A percentile compares a stretch with the other conserved stretches of the same genome.
Conservation (phyloP, 64 coral and sea anemone genomes). For the Platygyra sinensis region DNA sequence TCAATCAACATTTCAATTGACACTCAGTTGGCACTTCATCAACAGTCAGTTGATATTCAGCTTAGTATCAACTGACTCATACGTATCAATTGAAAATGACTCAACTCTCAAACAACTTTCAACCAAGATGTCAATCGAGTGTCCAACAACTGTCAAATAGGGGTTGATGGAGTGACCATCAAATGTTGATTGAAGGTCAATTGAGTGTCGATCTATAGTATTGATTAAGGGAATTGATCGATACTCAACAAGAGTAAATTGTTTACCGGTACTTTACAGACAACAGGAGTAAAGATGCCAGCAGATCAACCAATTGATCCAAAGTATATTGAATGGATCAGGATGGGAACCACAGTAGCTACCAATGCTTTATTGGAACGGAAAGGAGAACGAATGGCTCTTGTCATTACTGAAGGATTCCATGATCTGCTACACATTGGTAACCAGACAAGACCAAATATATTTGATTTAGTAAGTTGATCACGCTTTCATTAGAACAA, state of each 20-base stretch:
- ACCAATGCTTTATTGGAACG: constrained; percentile 95
- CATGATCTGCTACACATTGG: constrained; percentile 92
- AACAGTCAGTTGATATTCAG: too few relatives aligned
- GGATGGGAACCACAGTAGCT: constrained; percentile 98
- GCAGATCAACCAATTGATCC: constrained; percentile 78
- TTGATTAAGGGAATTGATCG: too few relatives aligned
- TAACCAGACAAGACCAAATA: constrained; percentile 96
- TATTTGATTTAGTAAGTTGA: constrained; percentile 94
- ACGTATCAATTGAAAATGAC: too few relatives aligned
- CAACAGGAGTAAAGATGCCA: constrained; percentile 86
- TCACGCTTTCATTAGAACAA: neutral
- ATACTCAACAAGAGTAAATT: neutral
- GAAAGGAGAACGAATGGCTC: constrained; percentile 93
- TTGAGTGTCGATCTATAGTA: too few relatives aligned
- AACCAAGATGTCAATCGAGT: too few relatives aligned
- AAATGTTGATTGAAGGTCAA: too few relatives aligned
- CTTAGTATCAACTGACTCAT: too few relatives aligned
- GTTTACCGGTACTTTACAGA: constrained; percentile 46
- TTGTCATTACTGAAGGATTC: constrained; percentile 93
- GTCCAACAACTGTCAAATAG: too few relatives aligned
- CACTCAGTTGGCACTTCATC: too few relatives aligned
- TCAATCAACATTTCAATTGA: too few relatives aligned
- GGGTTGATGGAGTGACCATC: too few relatives aligned
- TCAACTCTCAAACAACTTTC: too few relatives aligned
- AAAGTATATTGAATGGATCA: constrained; percentile 91